Base-by-base conservation (phyloP, 2,888 invertebrate species). In the Pyrrhia umbra region DNA sequence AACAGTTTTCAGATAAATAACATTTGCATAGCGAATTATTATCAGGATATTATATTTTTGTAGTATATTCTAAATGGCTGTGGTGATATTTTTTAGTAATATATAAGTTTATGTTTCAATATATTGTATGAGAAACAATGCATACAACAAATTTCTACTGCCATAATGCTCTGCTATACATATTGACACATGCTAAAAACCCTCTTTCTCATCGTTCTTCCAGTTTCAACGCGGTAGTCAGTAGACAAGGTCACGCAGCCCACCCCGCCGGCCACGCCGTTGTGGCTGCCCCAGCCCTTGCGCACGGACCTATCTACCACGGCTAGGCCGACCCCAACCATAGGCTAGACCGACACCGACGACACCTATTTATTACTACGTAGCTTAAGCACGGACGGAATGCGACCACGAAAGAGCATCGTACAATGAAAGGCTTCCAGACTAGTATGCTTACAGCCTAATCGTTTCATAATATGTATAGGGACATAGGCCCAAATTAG, bases 211-310 rank as follows among this genome's bases (percentile, higher is more conserved):
- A 23, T 34, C 5, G 10, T 46, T n/a, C n/a, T 85, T 85, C 9
- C 83, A 96, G 96, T 60, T 96, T 96, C 88, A 96, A 96, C 84
- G 96, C 96, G 0, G 93, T 96, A 13, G 96, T 96, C 0, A 95
- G 95, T 88, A 94, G 95, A 81, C 88, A 91, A 68, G 96, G 96
- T 1, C 96, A 96, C 66, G 95, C 95, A 0, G 93, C 92, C 57
- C 96, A 96, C 75, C 96, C 96, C 2, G 95, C 90, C 0, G 85
- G 85, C 9, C 78, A 74, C 25, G 87, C 89, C 4, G 85, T 91
- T 1, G 81, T 91, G 13, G 90, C 92, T 8, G 94, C 93, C 2
- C 93, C 93, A 0, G 91, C 90, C 20, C 46, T 66, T 16, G 79
- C 78, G 18, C 93, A 93, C 67, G 95, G 94, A 37, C 58, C 25